phyloP scores from a whole-genome alignment of 1,140 invertebrate species.

The Ruditapes philippinarum region DNA sequence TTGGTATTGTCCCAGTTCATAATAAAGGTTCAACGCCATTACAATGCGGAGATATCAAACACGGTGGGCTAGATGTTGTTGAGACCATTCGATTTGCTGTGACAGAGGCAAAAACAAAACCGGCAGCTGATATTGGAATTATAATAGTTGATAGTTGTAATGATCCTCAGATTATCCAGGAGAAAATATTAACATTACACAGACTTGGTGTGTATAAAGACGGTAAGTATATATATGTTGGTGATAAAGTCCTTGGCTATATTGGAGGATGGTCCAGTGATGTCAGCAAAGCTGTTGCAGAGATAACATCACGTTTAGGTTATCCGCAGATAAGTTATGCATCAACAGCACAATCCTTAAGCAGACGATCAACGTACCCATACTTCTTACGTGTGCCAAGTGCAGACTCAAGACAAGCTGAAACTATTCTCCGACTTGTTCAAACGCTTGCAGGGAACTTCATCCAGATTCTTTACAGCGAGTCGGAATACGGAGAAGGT shows the following conservation, averaged over 20 bases:
- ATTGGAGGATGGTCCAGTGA: conserved; percentile 58
- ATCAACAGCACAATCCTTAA: conserved; percentile 37
- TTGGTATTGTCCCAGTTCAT: conserved; percentile 57
- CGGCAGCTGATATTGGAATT: conserved; percentile 27
- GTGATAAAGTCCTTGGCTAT: conserved; percentile 48
- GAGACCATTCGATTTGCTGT: conserved; percentile 53
- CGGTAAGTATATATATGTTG: neutral
- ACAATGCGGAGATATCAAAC: conserved; percentile 54
- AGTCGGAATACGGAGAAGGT: conserved; percentile 34
- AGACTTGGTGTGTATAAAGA: conserved; percentile 27
- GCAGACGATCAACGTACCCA: conserved; percentile 1
- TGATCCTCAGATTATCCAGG: conserved; percentile 58
- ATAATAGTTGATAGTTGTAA: conserved; percentile 65
- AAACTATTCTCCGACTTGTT: conserved; percentile 4
- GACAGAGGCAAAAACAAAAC: conserved; percentile 14
- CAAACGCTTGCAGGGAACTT: neutral
- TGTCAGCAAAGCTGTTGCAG: conserved; percentile 36
- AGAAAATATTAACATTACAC: conserved; percentile 49
- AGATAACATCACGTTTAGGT: neutral
- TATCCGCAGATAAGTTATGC: conserved; percentile 49
- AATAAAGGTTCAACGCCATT: neutral
- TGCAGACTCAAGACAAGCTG: conserved; percentile 28
- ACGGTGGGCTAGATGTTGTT: conserved; percentile 47
- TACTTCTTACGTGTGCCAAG: conserved; percentile 49
- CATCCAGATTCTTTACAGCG: conserved; percentile 51